phyloP scores from a whole-genome alignment of 1,140 invertebrate genomes.

The Formica selysi region DNA sequence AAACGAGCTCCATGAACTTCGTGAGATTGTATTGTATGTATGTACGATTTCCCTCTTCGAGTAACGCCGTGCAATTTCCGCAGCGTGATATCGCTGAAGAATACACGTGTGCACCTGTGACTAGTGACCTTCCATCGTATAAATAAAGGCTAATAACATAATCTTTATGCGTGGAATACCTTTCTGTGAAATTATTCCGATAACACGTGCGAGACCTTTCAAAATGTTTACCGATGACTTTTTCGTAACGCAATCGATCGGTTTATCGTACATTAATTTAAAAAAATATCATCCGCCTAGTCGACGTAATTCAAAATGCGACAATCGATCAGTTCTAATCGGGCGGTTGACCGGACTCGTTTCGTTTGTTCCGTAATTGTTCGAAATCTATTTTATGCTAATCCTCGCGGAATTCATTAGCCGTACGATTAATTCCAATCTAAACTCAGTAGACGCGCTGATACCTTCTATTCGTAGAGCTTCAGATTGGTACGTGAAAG shows the following conservation, averaged over 20 bases:
- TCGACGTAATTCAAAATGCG: neutral
- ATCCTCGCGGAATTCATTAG: neutral
- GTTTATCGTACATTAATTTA: neutral
- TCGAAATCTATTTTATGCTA: neutral
- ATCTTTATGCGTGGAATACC: neutral
- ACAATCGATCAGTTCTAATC: neutral
- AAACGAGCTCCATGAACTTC: neutral
- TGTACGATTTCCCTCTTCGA: neutral
- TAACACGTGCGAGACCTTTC: neutral
- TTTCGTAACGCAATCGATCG: neutral
- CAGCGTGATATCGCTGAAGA: neutral
- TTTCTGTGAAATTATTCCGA: neutral
- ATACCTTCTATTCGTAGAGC: conserved; percentile 83
- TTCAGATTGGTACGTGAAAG: conserved; percentile 89
- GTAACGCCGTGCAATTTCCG: neutral
- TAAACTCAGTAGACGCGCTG: conserved; percentile 5
- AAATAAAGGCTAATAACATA: conserved; percentile 3
- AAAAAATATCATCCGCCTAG: neutral
- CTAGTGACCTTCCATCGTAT: neutral
- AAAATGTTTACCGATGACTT: neutral
- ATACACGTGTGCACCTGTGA: neutral
- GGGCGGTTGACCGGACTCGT: neutral
- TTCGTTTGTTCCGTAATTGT: neutral
- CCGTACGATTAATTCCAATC: neutral
- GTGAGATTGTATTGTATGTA: neutral